Conservation (phyloP, 2,888 invertebrate genomes). For the Silvanus unidentatus region DNA sequence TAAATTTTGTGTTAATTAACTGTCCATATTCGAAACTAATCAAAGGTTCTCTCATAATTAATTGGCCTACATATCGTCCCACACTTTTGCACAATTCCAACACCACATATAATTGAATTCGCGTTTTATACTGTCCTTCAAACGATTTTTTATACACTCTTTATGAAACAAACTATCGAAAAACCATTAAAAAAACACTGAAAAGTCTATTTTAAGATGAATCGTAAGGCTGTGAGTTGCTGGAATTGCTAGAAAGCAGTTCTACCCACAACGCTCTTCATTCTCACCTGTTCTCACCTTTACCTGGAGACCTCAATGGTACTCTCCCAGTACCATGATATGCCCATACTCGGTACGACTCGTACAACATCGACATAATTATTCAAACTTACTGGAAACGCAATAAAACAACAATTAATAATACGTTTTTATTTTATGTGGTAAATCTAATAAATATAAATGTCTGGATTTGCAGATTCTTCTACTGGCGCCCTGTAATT, state of each 20-base stretch:
- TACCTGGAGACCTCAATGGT: conserved; percentile 4
- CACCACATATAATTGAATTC: too few species aligned
- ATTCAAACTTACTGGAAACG: not conserved
- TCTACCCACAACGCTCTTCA: conserved; percentile 1
- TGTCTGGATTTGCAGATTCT: conserved; percentile 24
- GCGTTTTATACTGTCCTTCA: too few species aligned
- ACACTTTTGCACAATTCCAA: not conserved
- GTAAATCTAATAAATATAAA: conserved; percentile 26
- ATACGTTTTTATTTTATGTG: not conserved
- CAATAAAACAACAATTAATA: not conserved
- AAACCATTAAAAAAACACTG: too few species aligned
- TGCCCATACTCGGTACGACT: too few species aligned
- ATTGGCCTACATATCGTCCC: conserved; percentile 6
- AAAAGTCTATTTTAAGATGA: too few species aligned
- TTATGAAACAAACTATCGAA: too few species aligned
- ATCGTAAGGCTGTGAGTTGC: too few species aligned
- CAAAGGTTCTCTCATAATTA: not conserved
- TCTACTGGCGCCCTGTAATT: conserved; percentile 23
- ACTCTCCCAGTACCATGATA: too few species aligned
- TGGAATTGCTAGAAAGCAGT: too few species aligned
- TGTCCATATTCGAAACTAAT: not conserved
- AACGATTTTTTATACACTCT: too few species aligned
- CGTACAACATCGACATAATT: too few species aligned
- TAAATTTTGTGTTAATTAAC: not conserved
- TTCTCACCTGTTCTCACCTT: conserved; percentile 7